Evolutionary conservation across 2,888 invertebrate genomes (phyloP).

Genomic region (Apodemia zela): DNA sequence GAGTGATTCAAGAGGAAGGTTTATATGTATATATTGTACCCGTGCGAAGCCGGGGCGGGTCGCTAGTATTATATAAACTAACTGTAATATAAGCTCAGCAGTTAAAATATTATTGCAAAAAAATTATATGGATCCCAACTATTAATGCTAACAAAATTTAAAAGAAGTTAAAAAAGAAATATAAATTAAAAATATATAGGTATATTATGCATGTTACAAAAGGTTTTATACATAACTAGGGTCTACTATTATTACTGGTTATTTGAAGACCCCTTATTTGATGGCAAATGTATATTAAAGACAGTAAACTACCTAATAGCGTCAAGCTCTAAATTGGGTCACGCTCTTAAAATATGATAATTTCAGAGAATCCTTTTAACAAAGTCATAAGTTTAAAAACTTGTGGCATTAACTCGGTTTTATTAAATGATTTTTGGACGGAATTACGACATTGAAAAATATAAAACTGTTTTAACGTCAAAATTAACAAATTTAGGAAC

Average conservation of each 20-base stretch:
- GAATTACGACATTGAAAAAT: neutral
- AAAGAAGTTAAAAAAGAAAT: no score
- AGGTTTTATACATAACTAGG: neutral
- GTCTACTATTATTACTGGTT: neutral
- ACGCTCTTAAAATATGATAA: slow-evolving; percentile 16
- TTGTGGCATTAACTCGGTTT: neutral
- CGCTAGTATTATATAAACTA: no score
- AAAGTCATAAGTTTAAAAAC: slow-evolving; percentile 9
- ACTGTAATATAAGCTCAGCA: no score
- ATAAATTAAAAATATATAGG: no score
- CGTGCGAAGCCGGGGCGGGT: no score
- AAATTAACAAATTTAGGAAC: no score
- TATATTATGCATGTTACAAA: neutral
- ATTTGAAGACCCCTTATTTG: slow-evolving; percentile 9
- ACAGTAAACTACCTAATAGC: slow-evolving; percentile 8
- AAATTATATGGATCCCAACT: no score
- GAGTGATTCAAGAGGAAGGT: no score
- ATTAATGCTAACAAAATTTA: no score
- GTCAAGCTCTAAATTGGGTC: neutral
- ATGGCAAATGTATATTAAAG: slow-evolving; percentile 8
- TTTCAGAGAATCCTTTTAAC: slow-evolving; percentile 16
- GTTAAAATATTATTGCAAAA: no score
- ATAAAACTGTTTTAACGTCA: no score
- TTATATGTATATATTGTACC: no score
- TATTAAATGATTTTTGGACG: neutral